phyloP scores from a whole-genome alignment of 2,113 vertebrate species.

The Oncorhynchus mykiss region DNA sequence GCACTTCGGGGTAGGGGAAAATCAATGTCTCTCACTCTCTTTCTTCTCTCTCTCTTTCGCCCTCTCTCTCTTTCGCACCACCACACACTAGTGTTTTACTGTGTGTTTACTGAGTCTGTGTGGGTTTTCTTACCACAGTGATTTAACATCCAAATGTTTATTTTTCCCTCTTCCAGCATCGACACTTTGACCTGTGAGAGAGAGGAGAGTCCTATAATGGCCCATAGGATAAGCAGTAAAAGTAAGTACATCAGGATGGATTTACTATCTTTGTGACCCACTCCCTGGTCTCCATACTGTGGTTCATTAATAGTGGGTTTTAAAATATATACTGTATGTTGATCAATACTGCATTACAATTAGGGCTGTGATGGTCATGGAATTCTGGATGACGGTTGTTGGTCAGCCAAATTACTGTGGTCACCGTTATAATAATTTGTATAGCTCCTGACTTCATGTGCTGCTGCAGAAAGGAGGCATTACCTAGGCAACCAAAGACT shows the following conservation, averaged over 20 bases:
- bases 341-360: constrained; percentile 30
- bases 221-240: constrained; percentile 65
- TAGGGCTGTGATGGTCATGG: no score
- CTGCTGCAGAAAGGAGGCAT: no score
- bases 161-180: constrained; percentile 59
- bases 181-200: constrained; percentile 68
- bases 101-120: constrained; percentile 9
- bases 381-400: no score
- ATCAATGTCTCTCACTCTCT: constrained; percentile 65
- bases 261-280: constrained; percentile 54
- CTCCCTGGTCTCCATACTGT: background rate
- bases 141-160: constrained; percentile 66
- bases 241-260: constrained; percentile 70
- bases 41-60: constrained; percentile 25
- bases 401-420: no score
- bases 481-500: no score
- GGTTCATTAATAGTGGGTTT: no score
- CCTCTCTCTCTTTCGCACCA: constrained; percentile 11
- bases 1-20: constrained; percentile 67
- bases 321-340: constrained; percentile 15
- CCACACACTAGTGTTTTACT: constrained; percentile 1
- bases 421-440: no score
- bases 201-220: constrained; percentile 55
- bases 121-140: constrained; percentile 33
- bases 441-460: no score